Evolutionary conservation across 2,113 vertebrate genomes (phyloP), one percentile per base, ranked within the genome.

Genomic region (Syngnathus floridae): DNA sequence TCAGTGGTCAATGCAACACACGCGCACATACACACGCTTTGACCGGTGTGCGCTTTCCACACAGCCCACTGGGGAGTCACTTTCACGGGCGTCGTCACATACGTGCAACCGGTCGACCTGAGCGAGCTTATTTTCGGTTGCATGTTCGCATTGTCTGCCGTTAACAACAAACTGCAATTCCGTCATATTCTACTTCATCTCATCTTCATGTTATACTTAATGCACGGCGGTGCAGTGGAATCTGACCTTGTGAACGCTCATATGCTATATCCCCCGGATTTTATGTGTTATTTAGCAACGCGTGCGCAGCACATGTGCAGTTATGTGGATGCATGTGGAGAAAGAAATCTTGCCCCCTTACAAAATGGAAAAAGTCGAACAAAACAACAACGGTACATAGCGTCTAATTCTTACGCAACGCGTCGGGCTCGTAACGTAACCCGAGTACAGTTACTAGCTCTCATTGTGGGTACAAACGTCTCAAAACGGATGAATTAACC

Each of bases 1-100:
- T 83, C 71, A 66, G 64, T 76, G 78, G 72, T 83, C 82, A 76
- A 77, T 82, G 72, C 60, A 37, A 57, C 54, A 56, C 54, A 31
- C 52, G 52, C 52, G 22, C 52, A 31, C 11, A 14, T 13, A 22
- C 22, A 21, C 51, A 54, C 52, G 22, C 52, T 14, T 31, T 16
- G 59, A 65, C 77, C 65, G 22, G 55, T 40, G 66, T 64, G 22
- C 52, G 59, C 62, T 65, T 4, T 35, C 5, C 74, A 66, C 76
- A 78, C 82, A 66, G 49, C 77, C 66, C 26, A 35, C 21, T 36
- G 80, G 35, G 26, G 54, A 76, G 54, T 73, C 74, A 14, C 48
- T 21, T 72, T 43, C n/a, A 4, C 52, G 26, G 54, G 49, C 57
- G 54, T 67, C 70, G 56, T 58, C 48, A 40, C 31, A 12, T 46